Percentiles rank a stretch among this genome's conserved stretches.
Conservation (phyloP, 2,797 vertebrate genomes). For the Siniperca scherzeri region DNA sequence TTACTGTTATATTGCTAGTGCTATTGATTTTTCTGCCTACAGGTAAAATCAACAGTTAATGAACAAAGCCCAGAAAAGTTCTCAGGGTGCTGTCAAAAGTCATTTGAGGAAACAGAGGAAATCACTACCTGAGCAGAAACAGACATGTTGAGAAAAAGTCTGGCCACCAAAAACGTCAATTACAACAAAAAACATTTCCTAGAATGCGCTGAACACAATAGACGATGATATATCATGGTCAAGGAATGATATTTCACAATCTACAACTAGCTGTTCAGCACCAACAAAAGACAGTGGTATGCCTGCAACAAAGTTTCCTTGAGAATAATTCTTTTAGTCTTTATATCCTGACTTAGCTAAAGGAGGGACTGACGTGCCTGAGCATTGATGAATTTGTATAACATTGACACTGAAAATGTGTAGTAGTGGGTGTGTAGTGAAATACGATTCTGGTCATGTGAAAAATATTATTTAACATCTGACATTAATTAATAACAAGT, state of each 20-base stretch:
- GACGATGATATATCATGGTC: not conserved
- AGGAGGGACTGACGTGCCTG: no score
- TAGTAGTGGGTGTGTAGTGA: not conserved
- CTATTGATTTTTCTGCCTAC: constrained; percentile 53
- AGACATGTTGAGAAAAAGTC: not conserved
- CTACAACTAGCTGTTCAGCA: not conserved
- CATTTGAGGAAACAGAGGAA: constrained; percentile 1
- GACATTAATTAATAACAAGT: not conserved
- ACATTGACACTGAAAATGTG: not conserved
- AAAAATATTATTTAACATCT: not conserved
- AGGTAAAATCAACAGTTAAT: constrained; percentile 41
- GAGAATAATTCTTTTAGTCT: not conserved
- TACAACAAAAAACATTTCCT: not conserved
- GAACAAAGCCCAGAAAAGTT: constrained; percentile 33
- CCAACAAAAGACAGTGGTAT: constrained; percentile 12
- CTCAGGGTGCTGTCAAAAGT: constrained; percentile 24
- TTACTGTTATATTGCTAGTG: constrained; percentile 15
- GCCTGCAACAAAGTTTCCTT: not conserved
- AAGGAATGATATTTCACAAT: not conserved
- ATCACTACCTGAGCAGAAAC: constrained; percentile 8
- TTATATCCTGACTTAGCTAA: not conserved
- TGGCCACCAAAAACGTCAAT: not conserved
- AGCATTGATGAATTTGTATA: not conserved
- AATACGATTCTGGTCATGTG: not conserved
- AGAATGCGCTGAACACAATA: not conserved